These are phyloP conservation scores for Nephrotoma guestfalica DNA, from an alignment of 2,888 invertebrate species.

Conservation along the genomic window DNA sequence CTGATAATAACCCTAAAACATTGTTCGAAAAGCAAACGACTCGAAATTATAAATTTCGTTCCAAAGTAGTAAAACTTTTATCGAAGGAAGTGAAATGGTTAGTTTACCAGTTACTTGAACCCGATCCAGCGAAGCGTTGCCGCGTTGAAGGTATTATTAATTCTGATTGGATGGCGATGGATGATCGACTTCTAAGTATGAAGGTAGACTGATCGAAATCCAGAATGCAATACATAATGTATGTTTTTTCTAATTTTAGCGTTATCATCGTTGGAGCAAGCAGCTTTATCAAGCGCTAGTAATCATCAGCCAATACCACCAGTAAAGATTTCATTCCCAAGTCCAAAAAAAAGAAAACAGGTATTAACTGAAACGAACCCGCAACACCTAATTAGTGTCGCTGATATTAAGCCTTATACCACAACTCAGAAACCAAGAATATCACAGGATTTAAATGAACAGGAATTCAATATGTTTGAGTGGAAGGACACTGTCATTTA, in stretches of 20 bases:
- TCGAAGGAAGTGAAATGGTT: slow-evolving; percentile 48
- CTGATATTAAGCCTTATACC: not conserved
- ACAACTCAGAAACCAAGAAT: not conserved
- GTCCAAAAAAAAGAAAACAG: not conserved
- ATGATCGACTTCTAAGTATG: slow-evolving; percentile 33
- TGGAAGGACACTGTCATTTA: too few relatives aligned
- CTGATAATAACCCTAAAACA: slow-evolving; percentile 43
- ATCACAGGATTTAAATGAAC: not conserved
- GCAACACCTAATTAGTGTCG: not conserved
- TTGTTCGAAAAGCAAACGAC: slow-evolving; percentile 36
- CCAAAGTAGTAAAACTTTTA: slow-evolving; percentile 41
- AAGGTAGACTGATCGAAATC: not conserved
- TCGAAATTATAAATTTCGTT: slow-evolving; percentile 53
- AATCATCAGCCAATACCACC: not conserved
- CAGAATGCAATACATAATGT: not conserved
- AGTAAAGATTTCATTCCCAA: not conserved
- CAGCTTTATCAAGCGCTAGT: not conserved
- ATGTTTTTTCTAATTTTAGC: not conserved
- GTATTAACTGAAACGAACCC: too few relatives aligned
- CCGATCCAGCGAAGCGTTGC: slow-evolving; percentile 45
- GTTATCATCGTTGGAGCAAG: not conserved
- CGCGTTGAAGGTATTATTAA: slow-evolving; percentile 38
- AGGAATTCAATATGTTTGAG: too few relatives aligned
- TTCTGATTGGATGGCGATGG: slow-evolving; percentile 52
- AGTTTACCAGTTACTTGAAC: slow-evolving; percentile 50